Evolutionary conservation across 2,888 invertebrate species (phyloP).

Genomic region (Xestia ashworthii): DNA sequence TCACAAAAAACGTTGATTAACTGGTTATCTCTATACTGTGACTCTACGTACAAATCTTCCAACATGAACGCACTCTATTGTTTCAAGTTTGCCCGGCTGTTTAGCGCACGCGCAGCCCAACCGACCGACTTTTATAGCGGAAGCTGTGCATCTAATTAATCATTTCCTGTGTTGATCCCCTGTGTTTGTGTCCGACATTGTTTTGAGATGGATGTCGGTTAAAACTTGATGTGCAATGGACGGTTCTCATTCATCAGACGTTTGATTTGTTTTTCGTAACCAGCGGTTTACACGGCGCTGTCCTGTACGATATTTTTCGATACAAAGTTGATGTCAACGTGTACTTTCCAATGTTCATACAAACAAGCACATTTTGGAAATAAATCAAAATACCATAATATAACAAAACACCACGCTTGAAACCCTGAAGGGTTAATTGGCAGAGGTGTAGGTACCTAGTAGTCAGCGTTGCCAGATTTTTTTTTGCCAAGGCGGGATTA

Average conservation of each 20-base stretch:
- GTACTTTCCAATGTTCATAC: neutral
- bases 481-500: too few species aligned
- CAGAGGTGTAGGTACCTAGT: neutral
- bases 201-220: slow-evolving; percentile 45
- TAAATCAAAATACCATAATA: neutral
- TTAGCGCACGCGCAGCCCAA: slow-evolving; percentile 55
- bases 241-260: neutral
- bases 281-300: neutral
- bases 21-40: neutral
- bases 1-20: too few species aligned
- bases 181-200: slow-evolving; percentile 67
- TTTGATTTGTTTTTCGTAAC: neutral
- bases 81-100: slow-evolving; percentile 66
- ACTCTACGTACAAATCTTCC: neutral
- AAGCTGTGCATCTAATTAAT: slow-evolving; percentile 71
- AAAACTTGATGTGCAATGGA: slow-evolving; percentile 8
- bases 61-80: slow-evolving; percentile 53
- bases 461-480: neutral
- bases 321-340: neutral
- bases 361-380: neutral
- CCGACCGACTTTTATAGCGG: slow-evolving; percentile 69
- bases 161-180: slow-evolving; percentile 69
- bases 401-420: neutral
- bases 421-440: neutral
- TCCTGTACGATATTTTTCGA: neutral